Percentiles rank a stretch among this genome's conserved stretches.
These are phyloP conservation scores for Cistogaster globosa DNA, from an alignment of 2,888 invertebrate species.

Conservation along the genomic window DNA sequence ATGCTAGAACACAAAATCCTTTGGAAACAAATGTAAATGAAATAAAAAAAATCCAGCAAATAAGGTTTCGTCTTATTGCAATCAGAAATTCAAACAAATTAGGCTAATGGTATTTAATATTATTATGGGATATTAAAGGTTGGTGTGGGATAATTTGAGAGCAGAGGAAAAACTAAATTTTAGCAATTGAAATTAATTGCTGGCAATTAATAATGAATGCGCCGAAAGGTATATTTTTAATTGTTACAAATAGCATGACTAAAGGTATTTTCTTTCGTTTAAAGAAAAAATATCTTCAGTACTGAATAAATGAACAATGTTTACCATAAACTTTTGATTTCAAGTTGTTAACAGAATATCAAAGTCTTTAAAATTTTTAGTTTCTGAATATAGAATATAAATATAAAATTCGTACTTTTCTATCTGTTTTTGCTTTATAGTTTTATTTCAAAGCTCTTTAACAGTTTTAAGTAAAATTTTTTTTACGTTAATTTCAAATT, in stretches of 20 bases:
- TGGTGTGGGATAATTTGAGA: conserved; percentile 1
- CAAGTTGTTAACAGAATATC: neutral
- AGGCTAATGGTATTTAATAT: conserved; percentile 67
- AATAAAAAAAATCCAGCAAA: conserved; percentile 7
- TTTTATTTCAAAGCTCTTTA: too few relatives aligned
- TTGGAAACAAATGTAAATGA: neutral
- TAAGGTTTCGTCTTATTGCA: conserved; percentile 23
- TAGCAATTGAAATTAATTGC: conserved; percentile 71
- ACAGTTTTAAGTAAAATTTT: neutral
- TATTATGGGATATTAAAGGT: conserved; percentile 49
- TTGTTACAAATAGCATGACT: neutral
- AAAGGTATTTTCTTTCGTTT: neutral
- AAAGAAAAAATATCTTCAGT: neutral
- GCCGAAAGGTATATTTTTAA: conserved; percentile 50
- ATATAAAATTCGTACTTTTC: neutral
- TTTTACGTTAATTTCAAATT: neutral
- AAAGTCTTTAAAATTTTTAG: too few relatives aligned
- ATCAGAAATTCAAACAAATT: conserved; percentile 55
- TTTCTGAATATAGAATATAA: too few relatives aligned
- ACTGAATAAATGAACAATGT: neutral
- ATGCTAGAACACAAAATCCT: conserved; percentile 2
- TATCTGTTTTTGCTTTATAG: too few relatives aligned
- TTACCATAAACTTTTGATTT: neutral
- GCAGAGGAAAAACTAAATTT: conserved; percentile 28
- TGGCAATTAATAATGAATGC: conserved; percentile 52